These are phyloP conservation scores for Oscheius sp. DNA, from an alignment of 2,888 invertebrate species.

Conservation along the genomic window DNA sequence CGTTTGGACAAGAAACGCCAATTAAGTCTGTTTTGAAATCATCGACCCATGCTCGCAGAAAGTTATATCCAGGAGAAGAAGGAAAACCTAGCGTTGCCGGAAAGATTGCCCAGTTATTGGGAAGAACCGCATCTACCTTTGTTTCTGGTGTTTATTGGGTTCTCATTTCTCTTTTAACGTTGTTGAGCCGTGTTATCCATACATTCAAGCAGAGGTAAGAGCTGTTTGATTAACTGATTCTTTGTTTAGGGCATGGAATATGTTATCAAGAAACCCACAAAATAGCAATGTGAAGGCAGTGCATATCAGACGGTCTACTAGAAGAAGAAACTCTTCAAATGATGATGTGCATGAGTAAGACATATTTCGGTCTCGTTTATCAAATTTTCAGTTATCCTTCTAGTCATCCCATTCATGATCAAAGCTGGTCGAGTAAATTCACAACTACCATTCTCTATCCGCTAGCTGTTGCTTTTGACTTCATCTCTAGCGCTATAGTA, in stretches of 20 bases:
- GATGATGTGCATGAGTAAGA: not conserved
- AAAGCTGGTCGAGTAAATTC: not conserved
- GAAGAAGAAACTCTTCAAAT: not conserved
- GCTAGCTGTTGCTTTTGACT: not conserved
- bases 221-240: not conserved
- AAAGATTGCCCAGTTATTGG: conserved; percentile 5
- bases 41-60: too few species aligned
- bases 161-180: not conserved
- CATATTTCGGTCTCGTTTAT: not conserved
- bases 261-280: not conserved
- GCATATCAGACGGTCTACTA: conserved; percentile 18
- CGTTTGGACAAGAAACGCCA: not conserved
- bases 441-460: not conserved
- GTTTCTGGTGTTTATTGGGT: conserved; percentile 25
- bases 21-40: not conserved
- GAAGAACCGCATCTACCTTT: conserved; percentile 10
- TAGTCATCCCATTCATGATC: not conserved
- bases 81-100: not conserved
- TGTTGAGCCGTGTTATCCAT: not conserved
- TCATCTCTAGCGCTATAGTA: not conserved
- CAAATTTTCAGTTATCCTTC: not conserved
- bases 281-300: not conserved
- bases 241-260: not conserved
- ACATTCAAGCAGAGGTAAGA: not conserved
- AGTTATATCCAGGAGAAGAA: not conserved